Evolutionary conservation across 2,113 vertebrate species (phyloP).

Genomic region (Cavia aperea): DNA sequence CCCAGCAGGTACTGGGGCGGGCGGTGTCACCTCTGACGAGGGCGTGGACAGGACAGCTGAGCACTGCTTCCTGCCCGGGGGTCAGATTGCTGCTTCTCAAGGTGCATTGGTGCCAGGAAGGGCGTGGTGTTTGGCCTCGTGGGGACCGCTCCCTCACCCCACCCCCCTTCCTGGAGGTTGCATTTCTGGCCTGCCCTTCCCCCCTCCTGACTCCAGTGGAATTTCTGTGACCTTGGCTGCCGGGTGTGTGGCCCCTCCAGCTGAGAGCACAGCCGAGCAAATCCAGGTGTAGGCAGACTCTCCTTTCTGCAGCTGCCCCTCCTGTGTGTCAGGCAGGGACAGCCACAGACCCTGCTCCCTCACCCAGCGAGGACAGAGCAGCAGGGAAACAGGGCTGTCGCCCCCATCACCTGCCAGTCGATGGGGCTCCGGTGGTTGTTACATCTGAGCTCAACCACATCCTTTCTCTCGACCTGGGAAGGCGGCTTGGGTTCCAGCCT

Average conservation of each 20-base stretch:
- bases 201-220: neutral
- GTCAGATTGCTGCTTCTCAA: neutral
- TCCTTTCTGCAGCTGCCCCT: too few species aligned
- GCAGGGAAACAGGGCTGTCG: rapidly evolving
- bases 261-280: neutral
- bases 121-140: rapidly evolving
- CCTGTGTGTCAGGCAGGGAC: neutral
- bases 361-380: rapidly evolving
- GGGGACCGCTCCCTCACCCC: neutral
- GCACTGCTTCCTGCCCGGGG: rapidly evolving
- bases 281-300: rapidly evolving
- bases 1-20: rapidly evolving
- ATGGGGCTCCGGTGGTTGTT: neutral
- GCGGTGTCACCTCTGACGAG: rapidly evolving
- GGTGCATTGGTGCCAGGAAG: neutral
- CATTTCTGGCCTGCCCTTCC: neutral
- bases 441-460: neutral
- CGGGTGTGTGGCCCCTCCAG: rapidly evolving
- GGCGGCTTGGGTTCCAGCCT: neutral
- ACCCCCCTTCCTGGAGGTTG: rapidly evolving
- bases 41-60: neutral
- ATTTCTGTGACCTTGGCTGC: neutral
- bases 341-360: rapidly evolving
- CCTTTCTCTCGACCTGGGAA: rapidly evolving
- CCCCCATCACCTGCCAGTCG: neutral